Percentiles rank a stretch among this genome's conserved stretches.
phyloP scores from a whole-genome alignment of 2,113 vertebrate species.

The Talpa occidentalis region DNA sequence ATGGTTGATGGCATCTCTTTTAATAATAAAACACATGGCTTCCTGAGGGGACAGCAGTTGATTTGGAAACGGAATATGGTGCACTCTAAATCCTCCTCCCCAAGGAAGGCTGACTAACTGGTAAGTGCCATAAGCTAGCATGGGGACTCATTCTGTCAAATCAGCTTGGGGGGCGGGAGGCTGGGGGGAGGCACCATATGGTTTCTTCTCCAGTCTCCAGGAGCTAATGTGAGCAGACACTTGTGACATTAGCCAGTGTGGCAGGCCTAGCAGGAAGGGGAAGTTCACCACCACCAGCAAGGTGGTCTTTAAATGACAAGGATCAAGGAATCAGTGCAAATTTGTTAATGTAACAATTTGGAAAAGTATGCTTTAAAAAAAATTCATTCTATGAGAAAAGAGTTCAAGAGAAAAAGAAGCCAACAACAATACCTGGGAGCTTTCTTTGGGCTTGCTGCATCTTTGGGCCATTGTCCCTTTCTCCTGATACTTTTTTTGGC shows the following conservation, averaged over 20 bases:
- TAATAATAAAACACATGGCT: slow-evolving; percentile 88
- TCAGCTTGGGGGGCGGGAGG: slow-evolving; percentile 78
- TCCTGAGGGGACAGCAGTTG: slow-evolving; percentile 89
- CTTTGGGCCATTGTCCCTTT: not conserved
- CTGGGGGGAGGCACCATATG: slow-evolving; percentile 87
- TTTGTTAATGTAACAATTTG: slow-evolving; percentile 93
- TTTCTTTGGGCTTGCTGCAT: not conserved
- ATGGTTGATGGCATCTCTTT: slow-evolving; percentile 88
- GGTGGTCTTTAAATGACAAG: slow-evolving; percentile 90
- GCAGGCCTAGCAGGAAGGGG: slow-evolving; percentile 87
- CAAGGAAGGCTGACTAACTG: slow-evolving; percentile 90
- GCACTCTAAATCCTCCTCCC: slow-evolving; percentile 90
- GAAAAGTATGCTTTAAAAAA: slow-evolving; percentile 87
- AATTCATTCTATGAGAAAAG: slow-evolving; percentile 85
- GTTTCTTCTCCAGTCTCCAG: slow-evolving; percentile 87
- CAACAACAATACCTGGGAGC: not conserved
- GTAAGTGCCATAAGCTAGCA: slow-evolving; percentile 91
- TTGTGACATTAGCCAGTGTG: slow-evolving; percentile 94
- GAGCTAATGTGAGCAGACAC: slow-evolving; percentile 92
- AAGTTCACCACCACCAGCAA: slow-evolving; percentile 87
- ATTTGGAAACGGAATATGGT: slow-evolving; percentile 90
- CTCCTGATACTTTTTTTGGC: not conserved
- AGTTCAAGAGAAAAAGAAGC: slow-evolving; percentile 83
- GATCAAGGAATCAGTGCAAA: slow-evolving; percentile 89
- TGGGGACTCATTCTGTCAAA: slow-evolving; percentile 91